Conservation (phyloP, 2,797 vertebrate genomes). For the Melanotaenia parkinsoni region DNA sequence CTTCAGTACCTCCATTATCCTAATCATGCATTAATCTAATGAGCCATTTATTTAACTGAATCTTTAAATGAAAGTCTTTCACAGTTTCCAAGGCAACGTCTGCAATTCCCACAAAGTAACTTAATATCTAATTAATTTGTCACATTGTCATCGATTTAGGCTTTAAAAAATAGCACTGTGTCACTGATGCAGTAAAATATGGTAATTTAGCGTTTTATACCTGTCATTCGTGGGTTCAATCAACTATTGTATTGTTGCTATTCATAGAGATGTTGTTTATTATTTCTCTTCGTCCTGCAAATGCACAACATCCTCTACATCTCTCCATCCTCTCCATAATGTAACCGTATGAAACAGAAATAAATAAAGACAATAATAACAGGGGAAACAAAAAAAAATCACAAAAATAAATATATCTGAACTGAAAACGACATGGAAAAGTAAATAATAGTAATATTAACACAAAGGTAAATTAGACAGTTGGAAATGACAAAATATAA, state of each 20-base stretch:
- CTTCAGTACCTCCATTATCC: not conserved
- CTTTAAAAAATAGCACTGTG: not conserved
- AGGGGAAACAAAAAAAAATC: no score
- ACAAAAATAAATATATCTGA: no score
- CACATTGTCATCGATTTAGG: constrained; percentile 5
- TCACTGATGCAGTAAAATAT: not conserved
- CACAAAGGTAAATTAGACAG: no score
- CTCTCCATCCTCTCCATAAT: not conserved
- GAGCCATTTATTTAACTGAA: not conserved
- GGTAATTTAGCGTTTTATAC: not conserved
- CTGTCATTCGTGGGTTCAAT: not conserved
- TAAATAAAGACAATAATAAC: no score
- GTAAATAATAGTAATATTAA: no score
- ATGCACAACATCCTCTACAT: not conserved
- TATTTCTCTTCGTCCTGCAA: not conserved
- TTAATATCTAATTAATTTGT: constrained; percentile 4
- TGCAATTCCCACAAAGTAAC: not conserved
- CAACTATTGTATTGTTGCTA: not conserved
- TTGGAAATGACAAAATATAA: no score
- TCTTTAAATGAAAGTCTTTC: not conserved
- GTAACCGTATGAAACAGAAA: no score
- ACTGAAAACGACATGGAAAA: no score
- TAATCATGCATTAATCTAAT: not conserved
- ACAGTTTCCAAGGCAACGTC: constrained; percentile 10
- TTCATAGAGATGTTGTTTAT: not conserved